Base-by-base conservation (phyloP, 2,797 vertebrate species). In the Myotis findleyi region DNA sequence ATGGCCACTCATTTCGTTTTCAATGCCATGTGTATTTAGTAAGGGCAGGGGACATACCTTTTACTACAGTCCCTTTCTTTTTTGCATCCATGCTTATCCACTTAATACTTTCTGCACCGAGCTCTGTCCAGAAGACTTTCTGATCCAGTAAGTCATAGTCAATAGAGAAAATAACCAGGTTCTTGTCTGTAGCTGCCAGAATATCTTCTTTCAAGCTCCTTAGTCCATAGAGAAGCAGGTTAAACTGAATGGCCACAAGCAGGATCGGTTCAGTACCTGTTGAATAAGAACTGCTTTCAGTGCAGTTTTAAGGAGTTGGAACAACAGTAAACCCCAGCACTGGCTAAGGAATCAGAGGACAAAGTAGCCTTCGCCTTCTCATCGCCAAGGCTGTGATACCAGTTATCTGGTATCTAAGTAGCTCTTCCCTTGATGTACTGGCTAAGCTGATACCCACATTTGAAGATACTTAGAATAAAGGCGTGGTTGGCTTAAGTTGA, bases 41-140 rank as follows among this genome's bases (percentile, higher is more conserved):
- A 36, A 68, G 57, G 33, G 11, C 6, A 49, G 53, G n/a, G 23
- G 17, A 7, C 98, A 3, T 77, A 99, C 99, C 99, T 99, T 99
- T 99, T 55, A 99, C 98, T 4, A 99, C 89, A 0, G 98, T 99
- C 76, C 99, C 99, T 96, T 98, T 98, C 81, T 97, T 98, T 93
- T 97, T 97, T 0, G 97, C 98, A 82, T 97, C 92, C 21, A 99
- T 96, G 89, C 98, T 98, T 18, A 98, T 98, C 99, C 99, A 99
- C 86, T 98, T 99, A 94, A 99, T 99, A 97, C 99, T 99, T 96
- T 99, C 98, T 66, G 99, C 99, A 96, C 98, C 98, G 0, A 99
- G 98, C 89, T 99, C 99, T 94, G 99, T 98, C 99, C 99, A 99
- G 97, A 99, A 99, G 68, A 99, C 62, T 82, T 98, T 99, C 76